Percentiles rank a stretch among this genome's conserved stretches.
Evolutionary conservation across 2,113 vertebrate genomes (phyloP).

Genomic region (Dromiciops gliroides): DNA sequence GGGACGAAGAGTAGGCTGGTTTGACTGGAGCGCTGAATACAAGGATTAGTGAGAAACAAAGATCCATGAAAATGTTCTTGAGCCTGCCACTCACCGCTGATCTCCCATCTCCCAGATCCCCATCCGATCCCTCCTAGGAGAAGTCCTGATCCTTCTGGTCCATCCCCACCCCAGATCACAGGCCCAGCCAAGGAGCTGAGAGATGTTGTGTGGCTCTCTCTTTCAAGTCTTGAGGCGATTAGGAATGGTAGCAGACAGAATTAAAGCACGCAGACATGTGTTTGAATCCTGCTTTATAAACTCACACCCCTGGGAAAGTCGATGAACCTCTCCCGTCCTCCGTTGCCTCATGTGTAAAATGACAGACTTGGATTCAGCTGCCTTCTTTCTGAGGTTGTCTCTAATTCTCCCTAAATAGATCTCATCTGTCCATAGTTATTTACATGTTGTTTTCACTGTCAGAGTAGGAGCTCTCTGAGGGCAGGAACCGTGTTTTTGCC

Average conservation of each 20-base stretch:
- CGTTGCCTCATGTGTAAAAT: not conserved
- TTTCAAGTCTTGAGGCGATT: not conserved
- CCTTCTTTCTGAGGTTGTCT: not conserved
- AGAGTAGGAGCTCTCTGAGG: not conserved
- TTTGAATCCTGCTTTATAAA: not conserved
- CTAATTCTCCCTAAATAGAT: not conserved
- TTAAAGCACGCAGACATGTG: not conserved
- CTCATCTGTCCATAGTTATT: not conserved
- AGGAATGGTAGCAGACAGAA: not conserved
- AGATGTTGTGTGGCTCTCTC: not conserved
- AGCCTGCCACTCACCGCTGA: not conserved
- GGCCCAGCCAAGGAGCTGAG: not conserved
- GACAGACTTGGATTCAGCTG: not conserved
- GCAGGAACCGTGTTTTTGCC: not conserved
- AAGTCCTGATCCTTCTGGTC: not conserved
- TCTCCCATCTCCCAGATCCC: not conserved
- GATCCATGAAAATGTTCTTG: not conserved
- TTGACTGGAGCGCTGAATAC: no score
- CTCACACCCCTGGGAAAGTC: not conserved
- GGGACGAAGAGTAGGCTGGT: no score
- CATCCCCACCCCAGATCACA: not conserved
- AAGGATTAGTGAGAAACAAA: no score
- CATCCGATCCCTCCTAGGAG: not conserved
- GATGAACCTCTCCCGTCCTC: not conserved
- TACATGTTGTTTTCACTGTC: not conserved